A percentile compares a stretch with the other conserved stretches of the same genome.
phyloP scores from a whole-genome alignment of 2,113 vertebrate genomes.

The Phaetusa simplex region DNA sequence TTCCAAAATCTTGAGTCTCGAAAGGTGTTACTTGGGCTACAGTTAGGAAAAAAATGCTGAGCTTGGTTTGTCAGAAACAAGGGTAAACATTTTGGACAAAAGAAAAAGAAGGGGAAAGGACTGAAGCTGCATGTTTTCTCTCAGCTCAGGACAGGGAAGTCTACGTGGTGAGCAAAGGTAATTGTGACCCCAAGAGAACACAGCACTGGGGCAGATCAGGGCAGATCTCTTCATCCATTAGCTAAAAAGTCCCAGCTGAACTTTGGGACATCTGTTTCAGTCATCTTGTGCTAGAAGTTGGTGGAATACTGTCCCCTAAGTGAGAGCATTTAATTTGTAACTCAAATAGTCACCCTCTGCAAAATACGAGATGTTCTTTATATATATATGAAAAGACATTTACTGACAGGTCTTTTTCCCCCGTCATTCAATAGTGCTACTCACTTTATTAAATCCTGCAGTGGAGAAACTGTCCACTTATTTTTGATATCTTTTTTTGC shows the following conservation, averaged over 20 bases:
- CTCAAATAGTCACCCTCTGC: background rate
- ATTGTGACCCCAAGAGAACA: background rate
- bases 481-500: background rate
- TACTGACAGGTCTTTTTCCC: background rate
- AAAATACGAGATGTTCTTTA: background rate
- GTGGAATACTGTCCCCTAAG: background rate
- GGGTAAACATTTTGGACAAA: background rate
- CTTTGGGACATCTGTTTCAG: background rate
- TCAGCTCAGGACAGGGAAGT: background rate
- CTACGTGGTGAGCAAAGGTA: background rate
- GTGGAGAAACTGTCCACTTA: background rate
- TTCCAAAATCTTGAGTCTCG: background rate
- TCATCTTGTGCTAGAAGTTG: background rate
- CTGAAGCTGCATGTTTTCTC: background rate
- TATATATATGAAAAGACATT: background rate
- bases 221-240: background rate
- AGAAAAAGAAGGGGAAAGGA: fast-evolving
- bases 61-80: background rate
- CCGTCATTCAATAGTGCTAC: background rate
- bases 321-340: background rate
- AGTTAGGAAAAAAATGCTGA: background rate
- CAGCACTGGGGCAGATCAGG: background rate
- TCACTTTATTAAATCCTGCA: constrained; percentile 23
- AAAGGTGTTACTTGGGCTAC: background rate
- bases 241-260: background rate